These are phyloP conservation scores for Eupleurogrammus muticus DNA, from an alignment of 2,797 vertebrate genomes.

Conservation along the genomic window DNA sequence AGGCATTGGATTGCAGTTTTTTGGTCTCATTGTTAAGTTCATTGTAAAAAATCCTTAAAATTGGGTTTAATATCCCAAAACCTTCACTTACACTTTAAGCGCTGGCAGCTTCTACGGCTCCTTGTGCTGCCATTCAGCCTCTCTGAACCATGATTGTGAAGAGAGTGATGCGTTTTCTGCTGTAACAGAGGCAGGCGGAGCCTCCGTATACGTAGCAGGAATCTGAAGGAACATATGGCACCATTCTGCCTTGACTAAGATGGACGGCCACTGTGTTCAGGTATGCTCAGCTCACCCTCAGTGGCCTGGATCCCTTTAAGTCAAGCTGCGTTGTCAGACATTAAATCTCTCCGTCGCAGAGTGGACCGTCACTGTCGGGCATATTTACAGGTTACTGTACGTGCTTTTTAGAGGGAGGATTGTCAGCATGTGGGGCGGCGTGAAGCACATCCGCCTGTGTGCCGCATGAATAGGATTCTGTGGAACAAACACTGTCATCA, in stretches of 20 bases:
- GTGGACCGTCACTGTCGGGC: constrained; percentile 45
- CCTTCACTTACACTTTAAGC: no score
- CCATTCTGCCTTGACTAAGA: constrained; percentile 60
- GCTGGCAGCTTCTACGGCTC: constrained; percentile 67
- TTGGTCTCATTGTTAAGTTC: no score
- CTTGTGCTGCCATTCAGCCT: constrained; percentile 62
- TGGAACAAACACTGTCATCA: no score
- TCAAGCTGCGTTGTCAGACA: constrained; percentile 44
- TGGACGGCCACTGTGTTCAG: constrained; percentile 66
- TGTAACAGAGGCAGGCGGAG: constrained; percentile 22
- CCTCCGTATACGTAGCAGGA: constrained; percentile 25
- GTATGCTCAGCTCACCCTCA: constrained; percentile 57
- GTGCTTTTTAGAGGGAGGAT: constrained; percentile 43
- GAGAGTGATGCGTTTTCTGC: constrained; percentile 47
- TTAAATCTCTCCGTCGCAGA: constrained; percentile 63
- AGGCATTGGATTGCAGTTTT: no score
- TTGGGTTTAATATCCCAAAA: no score
- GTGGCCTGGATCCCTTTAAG: constrained; percentile 66
- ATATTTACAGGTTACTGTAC: constrained; percentile 61
- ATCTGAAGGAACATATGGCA: constrained; percentile 62
- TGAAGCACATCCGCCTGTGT: constrained; percentile 44
- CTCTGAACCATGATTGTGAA: constrained; percentile 40
- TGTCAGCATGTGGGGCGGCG: constrained; percentile 27
- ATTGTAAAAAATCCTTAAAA: no score
- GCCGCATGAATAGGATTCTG: no score